A percentile compares a stretch with the other conserved stretches of the same genome.
These are phyloP conservation scores for Drosophila niveifrons DNA, from an alignment of 2,888 invertebrate genomes.

Conservation along the genomic window DNA sequence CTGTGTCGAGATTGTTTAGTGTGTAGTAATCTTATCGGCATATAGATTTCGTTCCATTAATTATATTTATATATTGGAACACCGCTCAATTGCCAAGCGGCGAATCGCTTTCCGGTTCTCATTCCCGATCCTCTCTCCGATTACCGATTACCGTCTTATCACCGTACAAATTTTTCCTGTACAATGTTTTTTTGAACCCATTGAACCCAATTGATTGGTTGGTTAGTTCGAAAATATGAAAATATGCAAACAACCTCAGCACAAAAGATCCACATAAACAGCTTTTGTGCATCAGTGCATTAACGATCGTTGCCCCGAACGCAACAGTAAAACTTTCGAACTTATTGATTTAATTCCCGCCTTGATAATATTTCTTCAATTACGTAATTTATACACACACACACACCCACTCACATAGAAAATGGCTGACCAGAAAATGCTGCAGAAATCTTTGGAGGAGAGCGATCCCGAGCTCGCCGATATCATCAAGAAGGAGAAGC, in stretches of 20 bases:
- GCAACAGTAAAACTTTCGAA: conserved; percentile 20
- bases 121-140: conserved; percentile 1
- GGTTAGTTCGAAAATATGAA: conserved; percentile 23
- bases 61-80: conserved; percentile 6
- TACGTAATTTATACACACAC: not conserved
- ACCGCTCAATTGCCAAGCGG: conserved; percentile 28
- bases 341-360: not conserved
- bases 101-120: not conserved
- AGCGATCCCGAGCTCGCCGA: conserved; percentile 94
- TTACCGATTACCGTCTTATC: conserved; percentile 46
- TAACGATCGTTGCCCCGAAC: conserved; percentile 29
- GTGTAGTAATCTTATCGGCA: conserved; percentile 38
- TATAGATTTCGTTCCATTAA: conserved; percentile 9
- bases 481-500: conserved; percentile 94
- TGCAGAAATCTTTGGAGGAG: conserved; percentile 90
- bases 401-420: conserved; percentile 33
- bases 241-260: conserved; percentile 33
- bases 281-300: conserved; percentile 46
- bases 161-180: conserved; percentile 46
- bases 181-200: conserved; percentile 59
- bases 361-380: not conserved
- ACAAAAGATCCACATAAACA: conserved; percentile 15
- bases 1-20: not conserved
- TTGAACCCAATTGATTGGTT: conserved; percentile 45
- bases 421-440: conserved; percentile 84